Conservation (phyloP, 2,113 vertebrate genomes). For the Daphoenositta chrysoptera region DNA sequence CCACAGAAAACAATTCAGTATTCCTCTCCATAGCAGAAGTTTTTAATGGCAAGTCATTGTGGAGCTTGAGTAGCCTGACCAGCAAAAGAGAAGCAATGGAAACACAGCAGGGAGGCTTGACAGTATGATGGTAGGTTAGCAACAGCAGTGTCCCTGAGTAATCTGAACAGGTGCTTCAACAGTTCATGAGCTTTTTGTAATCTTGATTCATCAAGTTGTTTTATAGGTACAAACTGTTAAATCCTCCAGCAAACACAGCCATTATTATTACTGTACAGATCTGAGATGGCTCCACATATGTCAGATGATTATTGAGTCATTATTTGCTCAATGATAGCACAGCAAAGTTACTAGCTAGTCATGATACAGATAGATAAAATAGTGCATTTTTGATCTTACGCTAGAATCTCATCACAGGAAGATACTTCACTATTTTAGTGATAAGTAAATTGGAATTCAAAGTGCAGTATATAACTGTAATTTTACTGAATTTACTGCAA, state of each 20-base stretch:
- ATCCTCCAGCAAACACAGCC: background rate
- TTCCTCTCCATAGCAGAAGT: background rate
- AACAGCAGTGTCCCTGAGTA: background rate
- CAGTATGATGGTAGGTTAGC: background rate
- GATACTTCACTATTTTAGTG: background rate
- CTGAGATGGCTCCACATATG: background rate
- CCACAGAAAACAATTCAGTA: background rate
- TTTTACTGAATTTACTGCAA: background rate
- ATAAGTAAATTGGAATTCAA: background rate
- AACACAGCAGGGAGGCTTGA: background rate
- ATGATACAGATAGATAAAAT: background rate
- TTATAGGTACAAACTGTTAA: background rate
- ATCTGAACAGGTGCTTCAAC: background rate
- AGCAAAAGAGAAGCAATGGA: background rate
- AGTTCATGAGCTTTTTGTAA: background rate
- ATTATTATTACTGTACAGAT: background rate
- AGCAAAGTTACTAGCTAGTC: background rate
- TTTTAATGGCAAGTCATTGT: background rate
- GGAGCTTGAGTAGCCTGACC: background rate
- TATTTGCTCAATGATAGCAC: background rate
- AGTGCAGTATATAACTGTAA: background rate
- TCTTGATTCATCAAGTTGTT: background rate
- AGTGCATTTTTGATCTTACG: background rate
- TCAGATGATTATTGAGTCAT: background rate
- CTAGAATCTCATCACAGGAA: background rate